Conservation (phyloP, 2,113 vertebrate genomes). For the Chaetorhynchus papuensis region DNA sequence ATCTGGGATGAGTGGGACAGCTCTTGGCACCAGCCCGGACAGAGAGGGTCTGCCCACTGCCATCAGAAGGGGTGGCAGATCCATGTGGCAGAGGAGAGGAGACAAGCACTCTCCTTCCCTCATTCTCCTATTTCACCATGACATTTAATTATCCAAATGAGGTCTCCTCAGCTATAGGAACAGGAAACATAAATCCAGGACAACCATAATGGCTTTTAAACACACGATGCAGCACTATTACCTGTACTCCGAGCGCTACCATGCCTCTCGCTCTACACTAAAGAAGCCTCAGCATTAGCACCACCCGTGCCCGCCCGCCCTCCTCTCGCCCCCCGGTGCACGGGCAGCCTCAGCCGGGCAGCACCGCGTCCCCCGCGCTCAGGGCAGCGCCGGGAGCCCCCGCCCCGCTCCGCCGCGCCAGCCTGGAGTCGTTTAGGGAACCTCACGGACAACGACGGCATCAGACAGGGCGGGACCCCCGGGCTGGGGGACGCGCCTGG, state of each 20-base stretch:
- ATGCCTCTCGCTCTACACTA: background rate
- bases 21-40: fast-evolving
- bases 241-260: background rate
- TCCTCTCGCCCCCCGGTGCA: background rate
- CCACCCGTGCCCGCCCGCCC: background rate
- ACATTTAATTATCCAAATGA: slow-evolving; percentile 13
- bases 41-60: background rate
- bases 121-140: background rate
- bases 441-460: fast-evolving
- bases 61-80: background rate
- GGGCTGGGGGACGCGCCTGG: background rate
- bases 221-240: background rate
- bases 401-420: background rate
- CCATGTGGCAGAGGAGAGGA: background rate
- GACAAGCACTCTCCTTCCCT: background rate
- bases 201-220: background rate
- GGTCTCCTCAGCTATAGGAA: background rate
- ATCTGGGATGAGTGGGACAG: background rate
- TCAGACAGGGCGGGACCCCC: background rate
- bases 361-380: fast-evolving
- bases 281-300: background rate
- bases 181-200: background rate
- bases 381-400: background rate
- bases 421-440: fast-evolving
- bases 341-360: background rate